phyloP scores from a whole-genome alignment of 2,888 invertebrate genomes.

The Tetranychus truncatus region DNA sequence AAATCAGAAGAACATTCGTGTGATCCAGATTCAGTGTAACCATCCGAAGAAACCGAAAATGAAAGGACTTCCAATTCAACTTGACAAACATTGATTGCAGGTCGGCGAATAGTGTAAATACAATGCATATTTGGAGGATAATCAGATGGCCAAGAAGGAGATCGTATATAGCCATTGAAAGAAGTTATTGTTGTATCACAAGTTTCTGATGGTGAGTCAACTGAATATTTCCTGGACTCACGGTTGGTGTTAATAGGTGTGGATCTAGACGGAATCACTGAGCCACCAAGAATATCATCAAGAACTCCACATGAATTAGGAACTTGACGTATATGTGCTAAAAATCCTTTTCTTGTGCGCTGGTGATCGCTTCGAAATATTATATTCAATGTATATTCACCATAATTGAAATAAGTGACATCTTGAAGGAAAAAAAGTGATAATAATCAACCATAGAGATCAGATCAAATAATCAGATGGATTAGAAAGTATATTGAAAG shows the following conservation, averaged over 20 bases:
- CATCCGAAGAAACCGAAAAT: conserved; percentile 7
- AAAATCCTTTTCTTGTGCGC: conserved; percentile 24
- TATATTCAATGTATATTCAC: conserved; percentile 22
- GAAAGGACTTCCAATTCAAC: conserved; percentile 16
- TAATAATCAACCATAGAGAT: no score
- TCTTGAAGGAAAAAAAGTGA: background rate
- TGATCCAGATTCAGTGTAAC: background rate
- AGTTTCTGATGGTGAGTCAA: background rate
- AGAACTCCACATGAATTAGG: conserved; percentile 22
- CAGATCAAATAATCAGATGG: no score
- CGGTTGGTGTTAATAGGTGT: background rate
- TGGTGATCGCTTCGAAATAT: conserved; percentile 23
- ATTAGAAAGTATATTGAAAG: no score
- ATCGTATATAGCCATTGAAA: conserved; percentile 22
- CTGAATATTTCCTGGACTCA: no score
- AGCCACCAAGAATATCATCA: conserved; percentile 5
- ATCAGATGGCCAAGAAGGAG: conserved; percentile 24
- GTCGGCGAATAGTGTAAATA: conserved; percentile 22
- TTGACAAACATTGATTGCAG: conserved; percentile 22
- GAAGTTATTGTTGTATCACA: conserved; percentile 25
- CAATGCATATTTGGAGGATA: conserved; percentile 24
- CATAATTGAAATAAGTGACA: background rate
- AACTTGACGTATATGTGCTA: conserved; percentile 25
- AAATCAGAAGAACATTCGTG: conserved; percentile 3
- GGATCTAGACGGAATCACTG: background rate